A percentile compares a stretch with the other conserved stretches of the same genome.
Conservation (phyloP, 2,888 invertebrate species). For the Druceiella hillmani region DNA sequence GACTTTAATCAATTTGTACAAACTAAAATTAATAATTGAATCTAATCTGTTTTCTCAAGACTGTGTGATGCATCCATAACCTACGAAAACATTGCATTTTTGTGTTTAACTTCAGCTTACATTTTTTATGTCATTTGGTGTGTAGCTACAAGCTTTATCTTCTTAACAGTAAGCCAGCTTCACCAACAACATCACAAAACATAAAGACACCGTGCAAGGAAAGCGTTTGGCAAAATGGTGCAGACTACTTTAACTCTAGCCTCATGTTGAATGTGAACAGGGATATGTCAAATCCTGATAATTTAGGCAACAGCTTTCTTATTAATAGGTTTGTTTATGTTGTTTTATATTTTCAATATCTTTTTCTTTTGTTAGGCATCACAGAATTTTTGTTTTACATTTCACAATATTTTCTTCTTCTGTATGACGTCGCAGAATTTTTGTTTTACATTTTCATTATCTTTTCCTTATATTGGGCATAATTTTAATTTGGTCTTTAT, state of each 20-base stretch:
- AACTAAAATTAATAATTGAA: no score
- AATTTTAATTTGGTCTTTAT: no score
- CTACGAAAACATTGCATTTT: neutral
- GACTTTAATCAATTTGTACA: no score
- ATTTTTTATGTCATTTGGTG: constrained; percentile 13
- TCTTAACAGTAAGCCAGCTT: constrained; percentile 38
- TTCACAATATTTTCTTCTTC: no score
- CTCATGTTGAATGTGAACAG: neutral
- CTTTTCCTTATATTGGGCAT: no score
- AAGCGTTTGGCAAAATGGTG: constrained; percentile 16
- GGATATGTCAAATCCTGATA: neutral
- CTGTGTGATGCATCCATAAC: neutral
- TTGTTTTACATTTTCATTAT: no score
- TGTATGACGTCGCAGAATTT: no score
- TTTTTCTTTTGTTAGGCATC: no score
- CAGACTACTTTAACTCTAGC: constrained; percentile 30
- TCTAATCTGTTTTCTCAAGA: no score
- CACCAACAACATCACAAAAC: constrained; percentile 43
- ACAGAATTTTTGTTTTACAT: no score
- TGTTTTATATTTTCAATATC: no score
- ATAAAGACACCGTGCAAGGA: constrained; percentile 25
- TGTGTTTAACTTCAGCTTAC: constrained; percentile 2
- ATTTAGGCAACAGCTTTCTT: constrained; percentile 1
- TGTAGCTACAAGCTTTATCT: constrained; percentile 27
- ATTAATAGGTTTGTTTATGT: constrained; percentile 41